Percentiles rank a stretch among this genome's conserved stretches.
These are phyloP conservation scores for Tinamus major DNA, from an alignment of 2,797 vertebrate species.

Conservation along the genomic window DNA sequence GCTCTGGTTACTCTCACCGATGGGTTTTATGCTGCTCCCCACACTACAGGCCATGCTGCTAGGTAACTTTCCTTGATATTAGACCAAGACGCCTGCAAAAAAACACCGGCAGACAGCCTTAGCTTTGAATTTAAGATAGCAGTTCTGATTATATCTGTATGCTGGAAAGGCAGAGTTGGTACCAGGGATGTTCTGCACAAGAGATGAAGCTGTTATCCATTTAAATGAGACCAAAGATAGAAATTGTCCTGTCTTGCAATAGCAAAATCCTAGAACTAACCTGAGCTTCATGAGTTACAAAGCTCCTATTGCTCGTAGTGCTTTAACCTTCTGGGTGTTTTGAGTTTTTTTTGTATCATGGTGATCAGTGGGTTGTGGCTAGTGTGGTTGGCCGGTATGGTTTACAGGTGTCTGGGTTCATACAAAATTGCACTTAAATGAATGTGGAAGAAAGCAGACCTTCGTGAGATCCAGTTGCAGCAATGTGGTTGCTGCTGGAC, in stretches of 20 bases:
- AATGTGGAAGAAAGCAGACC: not conserved
- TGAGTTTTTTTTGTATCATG: not conserved
- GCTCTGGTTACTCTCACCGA: not conserved
- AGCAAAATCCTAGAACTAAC: not conserved
- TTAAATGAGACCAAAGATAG: not conserved
- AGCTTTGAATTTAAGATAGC: not conserved
- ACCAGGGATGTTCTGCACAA: not conserved
- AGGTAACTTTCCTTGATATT: not conserved
- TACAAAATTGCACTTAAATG: not conserved
- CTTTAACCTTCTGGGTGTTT: not conserved
- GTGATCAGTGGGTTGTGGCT: not conserved
- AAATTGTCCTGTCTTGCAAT: not conserved
- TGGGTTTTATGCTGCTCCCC: not conserved
- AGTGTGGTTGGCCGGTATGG: not conserved
- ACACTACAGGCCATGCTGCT: accelerated
- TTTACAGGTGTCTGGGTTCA: not conserved
- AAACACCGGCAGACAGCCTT: not conserved
- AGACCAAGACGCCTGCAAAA: not conserved
- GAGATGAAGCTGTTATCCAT: not conserved
- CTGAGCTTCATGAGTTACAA: not conserved
- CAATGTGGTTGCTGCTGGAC: not conserved
- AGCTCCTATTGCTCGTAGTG: not conserved
- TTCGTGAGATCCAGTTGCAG: not conserved
- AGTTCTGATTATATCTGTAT: not conserved
- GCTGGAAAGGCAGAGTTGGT: not conserved